These are phyloP conservation scores for Megaustenia siamemsis DNA, from an alignment of 2,888 invertebrate genomes.

Conservation along the genomic window DNA sequence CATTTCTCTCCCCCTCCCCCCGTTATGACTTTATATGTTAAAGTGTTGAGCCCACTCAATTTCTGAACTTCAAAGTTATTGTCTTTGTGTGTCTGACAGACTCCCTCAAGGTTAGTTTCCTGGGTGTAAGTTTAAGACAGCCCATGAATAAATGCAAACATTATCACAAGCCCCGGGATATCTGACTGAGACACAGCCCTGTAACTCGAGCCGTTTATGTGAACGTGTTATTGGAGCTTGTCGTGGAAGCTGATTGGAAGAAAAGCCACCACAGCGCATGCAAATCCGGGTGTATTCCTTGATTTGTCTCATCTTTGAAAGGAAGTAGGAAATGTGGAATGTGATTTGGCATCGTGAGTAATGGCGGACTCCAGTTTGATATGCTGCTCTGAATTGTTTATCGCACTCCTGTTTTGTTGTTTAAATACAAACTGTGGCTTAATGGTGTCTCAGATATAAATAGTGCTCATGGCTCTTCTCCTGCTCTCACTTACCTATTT, in stretches of 20 bases:
- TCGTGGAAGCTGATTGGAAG: not conserved
- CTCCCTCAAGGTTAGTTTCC: not conserved
- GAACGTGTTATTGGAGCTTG: not conserved
- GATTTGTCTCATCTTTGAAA: not conserved
- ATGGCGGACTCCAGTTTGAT: not conserved
- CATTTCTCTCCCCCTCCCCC: no score
- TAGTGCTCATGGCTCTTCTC: no score
- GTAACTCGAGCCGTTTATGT: not conserved
- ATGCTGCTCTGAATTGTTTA: not conserved
- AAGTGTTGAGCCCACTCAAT: no score
- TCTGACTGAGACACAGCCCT: not conserved
- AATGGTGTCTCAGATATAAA: no score
- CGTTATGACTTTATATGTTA: no score
- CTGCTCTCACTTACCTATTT: no score
- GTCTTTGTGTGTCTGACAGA: not conserved
- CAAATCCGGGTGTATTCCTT: not conserved
- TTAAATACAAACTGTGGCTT: no score
- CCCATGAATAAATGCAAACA: conserved; percentile 17
- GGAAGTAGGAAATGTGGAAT: not conserved
- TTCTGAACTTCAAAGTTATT: no score
- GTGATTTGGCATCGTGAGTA: not conserved
- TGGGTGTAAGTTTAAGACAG: not conserved
- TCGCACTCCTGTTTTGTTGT: no score
- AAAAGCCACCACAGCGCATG: not conserved
- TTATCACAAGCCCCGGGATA: not conserved